A percentile compares a stretch with the other conserved stretches of the same genome.
Conservation (phyloP, 2,888 invertebrate species). For the Hoplodrina blanda region DNA sequence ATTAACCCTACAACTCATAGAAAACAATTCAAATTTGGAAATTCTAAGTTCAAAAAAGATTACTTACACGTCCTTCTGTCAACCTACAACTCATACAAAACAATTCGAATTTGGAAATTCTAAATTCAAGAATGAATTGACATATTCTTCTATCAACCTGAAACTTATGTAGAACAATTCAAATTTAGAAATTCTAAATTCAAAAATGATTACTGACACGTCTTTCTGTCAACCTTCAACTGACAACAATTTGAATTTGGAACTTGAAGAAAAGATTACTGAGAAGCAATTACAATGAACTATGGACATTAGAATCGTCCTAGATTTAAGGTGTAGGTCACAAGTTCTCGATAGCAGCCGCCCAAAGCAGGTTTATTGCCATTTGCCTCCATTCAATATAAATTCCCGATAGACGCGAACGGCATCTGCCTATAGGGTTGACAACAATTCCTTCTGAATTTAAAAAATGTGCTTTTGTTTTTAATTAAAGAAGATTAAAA, state of each 20-base stretch:
- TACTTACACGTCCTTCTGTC: no score
- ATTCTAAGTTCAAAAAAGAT: no score
- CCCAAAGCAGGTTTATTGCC: conserved; percentile 66
- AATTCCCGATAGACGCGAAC: conserved; percentile 69
- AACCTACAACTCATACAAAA: no score
- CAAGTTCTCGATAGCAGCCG: conserved; percentile 54
- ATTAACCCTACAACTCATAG: no score
- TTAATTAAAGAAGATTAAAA: neutral
- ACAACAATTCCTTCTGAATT: neutral
- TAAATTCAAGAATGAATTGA: no score
- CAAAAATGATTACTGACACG: neutral
- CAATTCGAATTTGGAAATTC: no score
- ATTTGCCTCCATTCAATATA: conserved; percentile 70
- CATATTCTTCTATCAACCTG: neutral
- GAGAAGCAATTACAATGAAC: conserved; percentile 28
- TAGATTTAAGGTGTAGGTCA: conserved; percentile 61
- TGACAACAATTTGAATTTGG: neutral
- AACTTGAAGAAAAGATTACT: neutral
- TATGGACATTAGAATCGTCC: conserved; percentile 35
- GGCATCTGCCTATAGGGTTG: conserved; percentile 65
- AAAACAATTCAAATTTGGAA: no score
- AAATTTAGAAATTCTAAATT: no score
- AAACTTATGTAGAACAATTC: neutral
- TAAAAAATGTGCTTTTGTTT: neutral
- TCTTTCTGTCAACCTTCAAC: neutral